Evolutionary conservation across 2,113 vertebrate genomes (phyloP).

Genomic region (Sakesphorus luctuosus): DNA sequence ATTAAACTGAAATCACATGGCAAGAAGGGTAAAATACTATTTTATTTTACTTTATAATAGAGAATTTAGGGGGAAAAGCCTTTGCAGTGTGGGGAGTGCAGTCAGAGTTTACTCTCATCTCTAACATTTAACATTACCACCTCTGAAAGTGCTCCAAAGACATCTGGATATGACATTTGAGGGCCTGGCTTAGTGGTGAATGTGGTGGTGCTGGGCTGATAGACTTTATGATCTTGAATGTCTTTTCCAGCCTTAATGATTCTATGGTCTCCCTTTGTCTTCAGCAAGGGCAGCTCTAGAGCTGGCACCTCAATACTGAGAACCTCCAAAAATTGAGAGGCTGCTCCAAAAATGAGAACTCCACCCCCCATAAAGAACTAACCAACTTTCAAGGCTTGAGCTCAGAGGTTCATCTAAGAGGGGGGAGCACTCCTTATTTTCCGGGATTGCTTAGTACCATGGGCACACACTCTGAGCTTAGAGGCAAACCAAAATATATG

Average conservation of each 20-base stretch:
- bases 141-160: neutral
- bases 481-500: neutral
- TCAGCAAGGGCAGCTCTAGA: neutral
- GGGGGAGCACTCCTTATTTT: neutral
- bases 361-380: neutral
- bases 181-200: neutral
- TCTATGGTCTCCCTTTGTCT: neutral
- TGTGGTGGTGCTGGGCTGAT: neutral
- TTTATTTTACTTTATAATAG: conserved; percentile 56
- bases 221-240: neutral
- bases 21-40: conserved; percentile 44
- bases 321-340: neutral
- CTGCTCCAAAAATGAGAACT: neutral
- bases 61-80: neutral
- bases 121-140: neutral
- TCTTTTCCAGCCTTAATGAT: neutral
- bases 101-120: neutral
- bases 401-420: neutral
- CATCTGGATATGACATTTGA: neutral
- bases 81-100: too few species aligned
- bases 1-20: conserved; percentile 63
- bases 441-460: neutral
- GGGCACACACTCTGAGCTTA: fast-evolving
- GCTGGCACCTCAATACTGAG: neutral
- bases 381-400: neutral